phyloP scores from a whole-genome alignment of 2,113 vertebrate species.

The Eira barbara region DNA sequence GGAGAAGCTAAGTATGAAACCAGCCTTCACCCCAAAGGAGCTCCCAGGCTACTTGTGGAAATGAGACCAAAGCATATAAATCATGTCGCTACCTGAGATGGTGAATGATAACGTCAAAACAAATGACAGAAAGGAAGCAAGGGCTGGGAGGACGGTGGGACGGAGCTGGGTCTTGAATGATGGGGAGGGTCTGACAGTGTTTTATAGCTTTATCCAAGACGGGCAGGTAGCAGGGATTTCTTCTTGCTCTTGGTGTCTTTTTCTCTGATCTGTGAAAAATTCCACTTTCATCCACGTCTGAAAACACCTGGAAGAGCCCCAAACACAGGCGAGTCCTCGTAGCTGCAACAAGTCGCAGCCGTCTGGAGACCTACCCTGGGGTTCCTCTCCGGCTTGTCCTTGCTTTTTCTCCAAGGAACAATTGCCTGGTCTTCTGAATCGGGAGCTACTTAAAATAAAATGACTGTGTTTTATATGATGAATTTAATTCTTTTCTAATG shows the following conservation, averaged over 20 bases:
- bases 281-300: not conserved
- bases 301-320: not conserved
- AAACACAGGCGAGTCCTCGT: not conserved
- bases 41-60: rapidly evolving
- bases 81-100: rapidly evolving
- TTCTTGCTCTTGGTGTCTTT: too few relatives aligned
- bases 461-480: constrained; percentile 58
- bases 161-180: not conserved
- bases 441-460: constrained; percentile 70
- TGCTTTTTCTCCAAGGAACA: constrained; percentile 38
- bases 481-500: constrained; percentile 69
- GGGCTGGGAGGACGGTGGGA: rapidly evolving
- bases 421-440: constrained; percentile 56
- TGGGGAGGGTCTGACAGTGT: not conserved
- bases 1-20: not conserved
- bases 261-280: not conserved
- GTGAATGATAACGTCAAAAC: not conserved
- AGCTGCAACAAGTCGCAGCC: not conserved
- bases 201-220: not conserved
- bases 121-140: rapidly evolving
- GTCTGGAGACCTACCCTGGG: not conserved
- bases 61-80: rapidly evolving
- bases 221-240: too few relatives aligned
- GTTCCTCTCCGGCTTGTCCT: constrained; percentile 28
- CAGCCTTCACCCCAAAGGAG: not conserved